Evolutionary conservation across 2,888 invertebrate genomes (phyloP).

Genomic region (Lycocerus yunnanus): DNA sequence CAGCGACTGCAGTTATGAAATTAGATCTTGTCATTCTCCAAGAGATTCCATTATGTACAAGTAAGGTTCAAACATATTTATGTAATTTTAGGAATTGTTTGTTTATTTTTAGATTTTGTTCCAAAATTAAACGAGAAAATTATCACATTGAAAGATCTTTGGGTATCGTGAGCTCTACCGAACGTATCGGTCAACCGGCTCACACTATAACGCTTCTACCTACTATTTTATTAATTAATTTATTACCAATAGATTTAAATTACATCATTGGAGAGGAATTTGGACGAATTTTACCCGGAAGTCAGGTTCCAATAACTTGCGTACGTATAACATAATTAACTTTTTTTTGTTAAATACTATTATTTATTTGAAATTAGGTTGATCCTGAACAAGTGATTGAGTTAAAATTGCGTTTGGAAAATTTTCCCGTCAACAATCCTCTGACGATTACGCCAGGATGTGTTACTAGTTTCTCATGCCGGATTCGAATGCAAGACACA

Average conservation of each 20-base stretch:
- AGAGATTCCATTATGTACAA: constrained; percentile 54
- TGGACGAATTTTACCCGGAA: constrained; percentile 49
- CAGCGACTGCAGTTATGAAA: constrained; percentile 52
- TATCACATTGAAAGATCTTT: constrained; percentile 72
- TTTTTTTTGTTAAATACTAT: neutral
- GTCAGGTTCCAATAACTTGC: constrained; percentile 44
- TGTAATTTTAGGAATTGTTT: neutral
- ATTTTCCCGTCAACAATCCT: constrained; percentile 62
- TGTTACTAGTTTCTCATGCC: constrained; percentile 44
- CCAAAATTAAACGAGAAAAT: constrained; percentile 77
- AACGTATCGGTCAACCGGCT: constrained; percentile 68
- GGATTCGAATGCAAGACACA: constrained; percentile 75
- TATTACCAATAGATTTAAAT: constrained; percentile 81
- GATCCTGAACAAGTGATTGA: constrained; percentile 75
- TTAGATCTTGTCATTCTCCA: constrained; percentile 56
- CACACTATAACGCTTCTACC: constrained; percentile 86
- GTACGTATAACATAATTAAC: constrained; percentile 36
- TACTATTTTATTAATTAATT: constrained; percentile 82
- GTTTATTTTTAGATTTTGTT: constrained; percentile 68
- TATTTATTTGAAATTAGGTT: constrained; percentile 56
- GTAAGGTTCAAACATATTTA: constrained; percentile 41
- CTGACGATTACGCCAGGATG: constrained; percentile 46
- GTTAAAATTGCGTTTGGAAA: constrained; percentile 79
- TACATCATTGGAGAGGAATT: constrained; percentile 60
- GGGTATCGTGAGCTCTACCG: constrained; percentile 41